Evolutionary conservation across 2,797 vertebrate species (phyloP).

Genomic region (Ambastaia sidthimunki): DNA sequence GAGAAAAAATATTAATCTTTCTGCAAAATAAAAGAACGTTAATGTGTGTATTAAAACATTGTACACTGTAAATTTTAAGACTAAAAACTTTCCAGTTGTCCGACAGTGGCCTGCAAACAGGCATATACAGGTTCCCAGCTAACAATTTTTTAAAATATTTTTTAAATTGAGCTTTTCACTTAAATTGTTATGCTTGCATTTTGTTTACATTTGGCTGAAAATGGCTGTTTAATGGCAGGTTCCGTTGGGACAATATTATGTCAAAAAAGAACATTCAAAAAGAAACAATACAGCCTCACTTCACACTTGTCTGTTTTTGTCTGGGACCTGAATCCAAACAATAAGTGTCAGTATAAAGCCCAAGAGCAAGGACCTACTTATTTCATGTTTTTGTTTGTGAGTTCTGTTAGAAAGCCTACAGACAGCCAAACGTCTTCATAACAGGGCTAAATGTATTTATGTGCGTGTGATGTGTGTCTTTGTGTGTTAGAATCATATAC

Average conservation of each 20-base stretch:
- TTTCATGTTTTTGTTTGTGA: not conserved
- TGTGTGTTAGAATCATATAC: conserved; percentile 20
- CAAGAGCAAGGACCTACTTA: not conserved
- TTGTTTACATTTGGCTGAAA: no score
- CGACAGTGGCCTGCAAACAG: not conserved
- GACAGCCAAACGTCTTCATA: not conserved
- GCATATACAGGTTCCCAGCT: no score
- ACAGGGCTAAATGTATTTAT: not conserved
- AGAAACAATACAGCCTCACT: not conserved
- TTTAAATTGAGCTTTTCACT: no score
- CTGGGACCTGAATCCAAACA: not conserved
- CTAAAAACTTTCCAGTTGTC: not conserved
- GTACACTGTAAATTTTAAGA: not conserved
- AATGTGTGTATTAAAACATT: not conserved
- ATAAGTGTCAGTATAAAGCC: conserved; percentile 7
- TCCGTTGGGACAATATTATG: not conserved
- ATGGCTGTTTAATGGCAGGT: not conserved
- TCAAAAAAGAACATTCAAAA: not conserved
- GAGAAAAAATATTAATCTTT: not conserved
- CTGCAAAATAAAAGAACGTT: not conserved
- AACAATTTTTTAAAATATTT: no score
- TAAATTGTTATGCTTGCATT: no score
- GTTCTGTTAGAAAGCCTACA: not conserved
- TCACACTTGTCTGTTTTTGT: not conserved
- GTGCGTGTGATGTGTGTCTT: not conserved